phyloP scores from a whole-genome alignment of 2,797 vertebrate genomes.

The Aphelocoma californica region DNA sequence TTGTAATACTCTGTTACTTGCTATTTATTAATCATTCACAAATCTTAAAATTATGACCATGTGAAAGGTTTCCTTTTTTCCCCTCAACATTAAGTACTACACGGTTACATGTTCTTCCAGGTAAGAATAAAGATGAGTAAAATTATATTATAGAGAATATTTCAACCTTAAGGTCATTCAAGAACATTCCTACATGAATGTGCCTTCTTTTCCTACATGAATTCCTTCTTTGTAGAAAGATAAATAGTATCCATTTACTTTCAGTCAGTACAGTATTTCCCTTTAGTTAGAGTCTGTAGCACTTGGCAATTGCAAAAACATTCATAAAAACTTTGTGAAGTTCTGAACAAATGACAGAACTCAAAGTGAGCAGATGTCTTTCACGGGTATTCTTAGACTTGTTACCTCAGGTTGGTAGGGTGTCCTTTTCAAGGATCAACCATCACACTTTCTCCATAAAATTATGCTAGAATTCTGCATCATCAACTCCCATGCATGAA shows the following conservation, averaged over 20 bases:
- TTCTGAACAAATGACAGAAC: neutral
- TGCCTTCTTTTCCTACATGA: no score
- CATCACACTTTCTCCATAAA: neutral
- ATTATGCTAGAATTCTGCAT: neutral
- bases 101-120: neutral
- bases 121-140: neutral
- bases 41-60: neutral
- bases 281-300: neutral
- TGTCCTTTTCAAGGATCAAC: neutral
- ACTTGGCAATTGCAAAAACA: neutral
- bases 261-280: neutral
- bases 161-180: neutral
- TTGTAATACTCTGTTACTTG: neutral
- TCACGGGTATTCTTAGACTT: neutral
- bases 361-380: neutral
- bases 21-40: neutral
- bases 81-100: neutral
- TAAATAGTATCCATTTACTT: neutral
- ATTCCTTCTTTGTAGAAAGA: neutral
- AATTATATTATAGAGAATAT: neutral
- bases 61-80: neutral
- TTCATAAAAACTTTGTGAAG: neutral
- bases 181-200: neutral
- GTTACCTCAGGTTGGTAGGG: neutral
- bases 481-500: rapidly evolving